These are phyloP conservation scores for Liolophura sinensis DNA, from an alignment of 1,140 invertebrate species.

Conservation along the genomic window DNA sequence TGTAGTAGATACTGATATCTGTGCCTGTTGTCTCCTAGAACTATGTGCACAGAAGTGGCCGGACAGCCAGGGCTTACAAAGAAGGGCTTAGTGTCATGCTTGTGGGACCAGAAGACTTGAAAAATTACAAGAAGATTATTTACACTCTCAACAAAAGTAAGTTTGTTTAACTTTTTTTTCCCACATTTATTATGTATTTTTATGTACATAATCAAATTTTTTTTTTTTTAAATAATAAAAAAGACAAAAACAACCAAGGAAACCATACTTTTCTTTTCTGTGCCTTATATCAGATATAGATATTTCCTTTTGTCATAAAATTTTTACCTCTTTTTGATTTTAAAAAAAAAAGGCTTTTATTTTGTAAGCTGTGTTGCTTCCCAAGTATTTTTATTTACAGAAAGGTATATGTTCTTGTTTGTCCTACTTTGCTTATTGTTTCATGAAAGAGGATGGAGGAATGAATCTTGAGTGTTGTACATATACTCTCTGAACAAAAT, in stretches of 20 bases:
- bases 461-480: not conserved
- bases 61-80: slow-evolving; percentile 87
- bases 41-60: slow-evolving; percentile 95
- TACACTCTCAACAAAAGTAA: slow-evolving; percentile 80
- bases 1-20: not conserved
- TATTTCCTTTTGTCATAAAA: no score
- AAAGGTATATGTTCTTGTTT: no score
- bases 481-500: not conserved
- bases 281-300: no score
- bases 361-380: no score
- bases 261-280: no score
- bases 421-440: no score
- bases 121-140: slow-evolving; percentile 80
- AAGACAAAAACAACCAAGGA: no score
- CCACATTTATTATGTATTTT: not conserved
- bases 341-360: no score
- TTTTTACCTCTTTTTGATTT: no score
- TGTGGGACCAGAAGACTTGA: slow-evolving; percentile 84
- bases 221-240: no score
- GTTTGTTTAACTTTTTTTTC: slow-evolving; percentile 9
- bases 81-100: slow-evolving; percentile 91
- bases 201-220: not conserved
- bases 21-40: slow-evolving; percentile 36
- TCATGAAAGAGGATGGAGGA: no score
- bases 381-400: no score